Evolutionary conservation across 37 sponge, comb jelly and placozoan genomes (phyloP), one percentile per base, ranked within the genome.

Genomic region (Agelas oroides): DNA sequence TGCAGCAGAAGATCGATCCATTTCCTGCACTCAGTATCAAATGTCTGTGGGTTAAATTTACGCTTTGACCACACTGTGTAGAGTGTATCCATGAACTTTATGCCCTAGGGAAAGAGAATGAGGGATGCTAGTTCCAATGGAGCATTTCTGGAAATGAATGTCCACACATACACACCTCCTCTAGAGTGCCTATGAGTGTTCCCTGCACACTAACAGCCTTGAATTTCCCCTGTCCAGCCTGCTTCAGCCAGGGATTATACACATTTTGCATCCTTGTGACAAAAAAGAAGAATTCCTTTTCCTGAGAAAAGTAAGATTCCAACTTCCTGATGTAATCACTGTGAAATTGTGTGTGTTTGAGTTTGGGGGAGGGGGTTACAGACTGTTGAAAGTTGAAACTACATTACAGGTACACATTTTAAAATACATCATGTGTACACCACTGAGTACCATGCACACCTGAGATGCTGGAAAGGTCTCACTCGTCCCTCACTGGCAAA

Each of bases 1-100:
- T 72, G 63, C 1, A 86, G 80, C 62, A 86, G 80, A 5, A 86
- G 87, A 37, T 33, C 14, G 36, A 86, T 36, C 87, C 87, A 86
- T 24, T 59, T 46, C 16, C 17, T 28, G 13, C 40, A 35, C 73
- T 86, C 80, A 15, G 79, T 23, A 15, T 86, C 64, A 20, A 86
- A 21, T 1, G n/a, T 20, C 33, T 53, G 64, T 1, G 18, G 38
- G 15, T 32, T 11, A 36, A 86, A 28, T 13, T 72, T 39, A 27
- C 58, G 53, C 16, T 37, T 5, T 24, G 62, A 18, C 65, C 84
- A 89, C 46, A 84, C 12, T 18, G 32, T 67, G 1, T 37, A 23
- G 0, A 84, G 41, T 21, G 33, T 34, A 46, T 89, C 79, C 55
- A 89, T 35, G 32, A 89, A 89, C 1, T 63, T 53, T n/a, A 89